These are phyloP conservation scores for Rhinophrynus dorsalis DNA, from an alignment of 2,797 vertebrate genomes.

Conservation along the genomic window DNA sequence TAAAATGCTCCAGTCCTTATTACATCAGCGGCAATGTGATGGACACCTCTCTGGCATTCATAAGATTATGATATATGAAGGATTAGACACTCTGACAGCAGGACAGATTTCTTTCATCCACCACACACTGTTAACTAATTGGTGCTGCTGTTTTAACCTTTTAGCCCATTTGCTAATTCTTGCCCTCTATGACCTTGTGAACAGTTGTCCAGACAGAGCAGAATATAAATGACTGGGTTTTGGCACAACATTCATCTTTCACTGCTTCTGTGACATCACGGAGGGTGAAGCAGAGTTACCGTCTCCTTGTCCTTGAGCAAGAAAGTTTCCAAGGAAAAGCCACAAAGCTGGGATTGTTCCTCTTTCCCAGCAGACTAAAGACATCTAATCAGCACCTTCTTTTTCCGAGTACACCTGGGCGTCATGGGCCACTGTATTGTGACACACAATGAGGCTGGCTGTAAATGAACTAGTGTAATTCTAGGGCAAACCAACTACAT, in stretches of 20 bases:
- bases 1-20: no score
- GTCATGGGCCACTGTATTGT: no score
- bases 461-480: no score
- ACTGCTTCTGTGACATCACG: not conserved
- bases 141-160: not conserved
- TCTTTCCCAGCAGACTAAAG: not conserved
- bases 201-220: not conserved
- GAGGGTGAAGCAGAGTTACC: not conserved
- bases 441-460: no score
- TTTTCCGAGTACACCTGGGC: no score
- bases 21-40: no score
- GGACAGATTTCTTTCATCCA: not conserved
- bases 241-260: not conserved
- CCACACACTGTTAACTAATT: not conserved
- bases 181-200: not conserved
- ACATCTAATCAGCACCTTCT: no score
- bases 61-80: no score
- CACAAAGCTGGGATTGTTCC: conserved; percentile 6
- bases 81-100: not conserved
- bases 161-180: not conserved
- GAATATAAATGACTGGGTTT: not conserved
- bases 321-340: not conserved
- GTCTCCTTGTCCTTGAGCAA: not conserved
- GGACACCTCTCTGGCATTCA: no score
- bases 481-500: no score